phyloP scores from a whole-genome alignment of 92 coral and sea anemone genomes.

The Micromussa lordhowensis region DNA sequence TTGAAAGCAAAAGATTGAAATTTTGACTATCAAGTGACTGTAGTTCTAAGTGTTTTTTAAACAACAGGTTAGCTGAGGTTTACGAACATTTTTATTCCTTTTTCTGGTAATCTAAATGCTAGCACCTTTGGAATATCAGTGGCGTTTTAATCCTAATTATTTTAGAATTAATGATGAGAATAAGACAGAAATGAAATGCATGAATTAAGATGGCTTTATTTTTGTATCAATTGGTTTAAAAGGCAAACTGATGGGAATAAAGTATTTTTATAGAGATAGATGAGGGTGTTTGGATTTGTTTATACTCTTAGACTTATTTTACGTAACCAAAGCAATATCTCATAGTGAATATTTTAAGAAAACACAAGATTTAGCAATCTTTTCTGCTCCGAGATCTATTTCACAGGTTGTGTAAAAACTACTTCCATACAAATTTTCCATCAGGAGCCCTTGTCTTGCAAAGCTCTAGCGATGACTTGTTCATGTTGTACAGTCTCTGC shows the following conservation, averaged over 20 bases:
- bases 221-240: slow-evolving; percentile 38
- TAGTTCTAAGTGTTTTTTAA: background rate
- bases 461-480: too few species aligned
- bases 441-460: too few species aligned
- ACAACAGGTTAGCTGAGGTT: background rate
- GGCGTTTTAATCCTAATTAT: background rate
- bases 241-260: slow-evolving; percentile 41
- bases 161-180: slow-evolving; percentile 15
- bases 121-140: background rate
- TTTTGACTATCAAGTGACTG: background rate
- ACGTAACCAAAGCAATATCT: too few species aligned
- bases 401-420: too few species aligned
- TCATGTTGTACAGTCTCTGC: too few species aligned
- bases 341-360: too few species aligned
- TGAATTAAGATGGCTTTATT: slow-evolving; percentile 35
- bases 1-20: background rate
- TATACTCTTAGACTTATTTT: background rate
- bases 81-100: background rate
- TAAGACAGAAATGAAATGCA: background rate
- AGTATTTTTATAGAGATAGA: slow-evolving; percentile 39
- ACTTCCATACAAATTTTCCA: too few species aligned
- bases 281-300: background rate
- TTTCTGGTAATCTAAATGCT: background rate
- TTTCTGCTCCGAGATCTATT: too few species aligned
- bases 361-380: too few species aligned